These are phyloP conservation scores for Eriosoma lanigerum DNA, from an alignment of 1,140 invertebrate genomes.

Conservation along the genomic window DNA sequence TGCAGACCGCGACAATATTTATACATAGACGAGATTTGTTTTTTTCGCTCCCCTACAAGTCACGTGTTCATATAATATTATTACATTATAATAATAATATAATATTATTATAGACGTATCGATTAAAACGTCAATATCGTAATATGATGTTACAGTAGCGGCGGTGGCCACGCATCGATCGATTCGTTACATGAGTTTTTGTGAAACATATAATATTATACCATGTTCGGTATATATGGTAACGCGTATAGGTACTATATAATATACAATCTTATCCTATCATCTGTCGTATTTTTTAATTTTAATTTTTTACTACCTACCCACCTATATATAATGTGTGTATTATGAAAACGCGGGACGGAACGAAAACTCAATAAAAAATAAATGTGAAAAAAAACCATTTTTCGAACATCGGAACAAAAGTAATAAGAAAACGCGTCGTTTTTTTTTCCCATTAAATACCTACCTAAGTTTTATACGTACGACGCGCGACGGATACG, in stretches of 20 bases:
- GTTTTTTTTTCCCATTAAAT: background rate
- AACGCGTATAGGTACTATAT: background rate
- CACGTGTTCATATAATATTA: too few species aligned
- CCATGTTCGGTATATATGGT: background rate
- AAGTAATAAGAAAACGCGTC: background rate
- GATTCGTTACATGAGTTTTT: conserved; percentile 33
- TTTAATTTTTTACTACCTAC: background rate
- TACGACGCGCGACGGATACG: conserved; percentile 1
- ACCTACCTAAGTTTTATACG: too few species aligned
- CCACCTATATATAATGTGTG: background rate
- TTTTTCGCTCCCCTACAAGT: too few species aligned
- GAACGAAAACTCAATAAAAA: background rate
- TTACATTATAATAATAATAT: too few species aligned
- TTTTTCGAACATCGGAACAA: background rate
- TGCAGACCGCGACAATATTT: too few species aligned
- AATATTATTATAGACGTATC: background rate
- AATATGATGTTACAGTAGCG: background rate
- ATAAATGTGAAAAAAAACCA: conserved; percentile 6
- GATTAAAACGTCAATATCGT: conserved; percentile 18
- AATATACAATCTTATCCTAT: background rate
- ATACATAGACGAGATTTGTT: too few species aligned
- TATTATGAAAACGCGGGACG: background rate
- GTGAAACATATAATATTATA: too few species aligned
- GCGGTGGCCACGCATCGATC: background rate
- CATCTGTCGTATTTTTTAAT: conserved; percentile 13